phyloP scores from a whole-genome alignment of 2,888 invertebrate genomes.

The Oxystoma pomonae region DNA sequence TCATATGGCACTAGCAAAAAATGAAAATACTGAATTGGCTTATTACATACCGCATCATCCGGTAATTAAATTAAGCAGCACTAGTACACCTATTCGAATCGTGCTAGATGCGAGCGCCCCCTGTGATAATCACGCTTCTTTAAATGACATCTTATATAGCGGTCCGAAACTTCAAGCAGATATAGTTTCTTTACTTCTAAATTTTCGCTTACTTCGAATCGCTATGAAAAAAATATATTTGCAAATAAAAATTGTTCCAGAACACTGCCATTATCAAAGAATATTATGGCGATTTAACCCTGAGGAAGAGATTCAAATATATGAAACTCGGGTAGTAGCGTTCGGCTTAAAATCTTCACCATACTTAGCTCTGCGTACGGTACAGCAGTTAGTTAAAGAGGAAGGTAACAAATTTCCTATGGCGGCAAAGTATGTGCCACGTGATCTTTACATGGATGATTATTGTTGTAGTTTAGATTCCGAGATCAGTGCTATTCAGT shows the following conservation, averaged over 20 bases:
- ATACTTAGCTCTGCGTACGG: slow-evolving; percentile 3
- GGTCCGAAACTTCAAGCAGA: slow-evolving; percentile 1
- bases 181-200: neutral
- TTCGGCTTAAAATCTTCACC: slow-evolving; percentile 9
- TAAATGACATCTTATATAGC: slow-evolving; percentile 2
- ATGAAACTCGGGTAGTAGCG: slow-evolving; percentile 2
- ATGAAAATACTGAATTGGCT: neutral
- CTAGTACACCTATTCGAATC: neutral
- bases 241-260: slow-evolving; percentile 5
- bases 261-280: slow-evolving; percentile 4
- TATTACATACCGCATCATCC: neutral
- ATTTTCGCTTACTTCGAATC: neutral
- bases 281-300: slow-evolving; percentile 6
- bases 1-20: slow-evolving; percentile 1
- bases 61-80: slow-evolving; percentile 3
- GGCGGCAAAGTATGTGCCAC: neutral
- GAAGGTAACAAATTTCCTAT: neutral
- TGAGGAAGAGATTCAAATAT: neutral
- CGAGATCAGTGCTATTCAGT: slow-evolving; percentile 4
- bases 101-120: neutral
- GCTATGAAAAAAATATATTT: slow-evolving; percentile 2
- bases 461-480: neutral
- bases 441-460: slow-evolving; percentile 4
- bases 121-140: neutral
- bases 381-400: neutral